Percentiles rank a stretch among this genome's conserved stretches.
phyloP scores from a whole-genome alignment of 2,797 vertebrate species.

The Etheostoma nigrum region DNA sequence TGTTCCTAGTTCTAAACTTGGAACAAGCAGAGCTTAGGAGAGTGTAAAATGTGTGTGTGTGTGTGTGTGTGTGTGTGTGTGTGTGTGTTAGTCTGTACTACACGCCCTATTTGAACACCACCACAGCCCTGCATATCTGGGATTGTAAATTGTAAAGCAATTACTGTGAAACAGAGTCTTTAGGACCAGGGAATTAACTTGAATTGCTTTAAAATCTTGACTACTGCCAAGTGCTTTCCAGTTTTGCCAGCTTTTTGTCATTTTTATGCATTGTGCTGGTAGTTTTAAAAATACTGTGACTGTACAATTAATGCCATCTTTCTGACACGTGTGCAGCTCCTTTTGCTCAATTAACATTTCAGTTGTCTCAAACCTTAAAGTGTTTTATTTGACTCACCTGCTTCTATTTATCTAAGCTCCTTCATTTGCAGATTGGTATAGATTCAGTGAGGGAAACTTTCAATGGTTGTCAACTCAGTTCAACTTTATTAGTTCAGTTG shows the following conservation, averaged over 20 bases:
- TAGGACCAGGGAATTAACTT: conserved; percentile 27
- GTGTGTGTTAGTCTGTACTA: conserved; percentile 55
- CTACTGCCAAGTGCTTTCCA: conserved; percentile 4
- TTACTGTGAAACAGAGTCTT: conserved; percentile 41
- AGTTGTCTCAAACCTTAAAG: background rate
- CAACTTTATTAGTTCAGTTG: conserved; percentile 26
- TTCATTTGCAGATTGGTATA: background rate
- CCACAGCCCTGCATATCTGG: conserved; percentile 55
- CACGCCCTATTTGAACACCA: conserved; percentile 44
- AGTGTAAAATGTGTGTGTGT: conserved; percentile 20
- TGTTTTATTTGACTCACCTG: conserved; percentile 4
- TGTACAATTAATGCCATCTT: background rate
- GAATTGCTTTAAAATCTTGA: conserved; percentile 37
- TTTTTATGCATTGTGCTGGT: background rate
- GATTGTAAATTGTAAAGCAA: conserved; percentile 51
- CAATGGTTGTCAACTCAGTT: conserved; percentile 22
- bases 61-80: conserved; percentile 38
- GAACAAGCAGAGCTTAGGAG: conserved; percentile 11
- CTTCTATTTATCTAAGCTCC: conserved; percentile 26
- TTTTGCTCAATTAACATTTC: conserved; percentile 5
- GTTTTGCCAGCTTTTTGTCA: background rate
- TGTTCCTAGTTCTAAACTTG: conserved; percentile 15
- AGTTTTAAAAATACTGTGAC: background rate
- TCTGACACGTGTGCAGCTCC: background rate
- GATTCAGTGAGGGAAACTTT: conserved; percentile 2